These are phyloP conservation scores for Drosophila putrida DNA, from an alignment of 2,888 invertebrate genomes.

Conservation along the genomic window DNA sequence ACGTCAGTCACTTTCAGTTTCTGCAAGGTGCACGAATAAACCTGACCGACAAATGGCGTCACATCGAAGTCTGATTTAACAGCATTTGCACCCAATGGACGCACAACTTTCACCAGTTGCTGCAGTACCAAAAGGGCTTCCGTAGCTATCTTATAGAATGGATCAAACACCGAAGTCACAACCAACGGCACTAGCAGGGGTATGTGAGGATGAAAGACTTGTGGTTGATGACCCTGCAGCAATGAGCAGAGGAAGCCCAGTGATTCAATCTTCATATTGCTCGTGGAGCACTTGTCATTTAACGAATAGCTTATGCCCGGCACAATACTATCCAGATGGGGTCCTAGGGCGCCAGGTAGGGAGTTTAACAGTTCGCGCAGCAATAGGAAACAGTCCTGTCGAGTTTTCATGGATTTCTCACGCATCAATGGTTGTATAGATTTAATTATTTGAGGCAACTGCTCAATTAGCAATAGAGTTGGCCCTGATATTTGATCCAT, in stretches of 20 bases:
- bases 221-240: constrained; percentile 84
- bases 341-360: constrained; percentile 94
- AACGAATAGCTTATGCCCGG: constrained; percentile 96
- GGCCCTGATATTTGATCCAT: constrained; percentile 92
- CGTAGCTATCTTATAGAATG: constrained; percentile 99
- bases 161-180: constrained; percentile 95
- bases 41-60: constrained; percentile 91
- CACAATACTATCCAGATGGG: constrained; percentile 93
- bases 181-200: constrained; percentile 93
- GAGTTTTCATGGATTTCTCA: constrained; percentile 93
- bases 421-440: constrained; percentile 95
- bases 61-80: constrained; percentile 89
- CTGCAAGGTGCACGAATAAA: constrained; percentile 94
- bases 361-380: constrained; percentile 96
- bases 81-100: constrained; percentile 87
- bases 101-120: constrained; percentile 96
- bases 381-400: constrained; percentile 96
- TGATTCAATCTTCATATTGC: constrained; percentile 99
- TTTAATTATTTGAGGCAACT: constrained; percentile 92
- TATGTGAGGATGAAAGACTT: constrained; percentile 93
- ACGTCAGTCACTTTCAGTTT: constrained; percentile 97
- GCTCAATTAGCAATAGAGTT: constrained; percentile 87
- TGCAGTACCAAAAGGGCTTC: constrained; percentile 97
- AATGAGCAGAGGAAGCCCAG: constrained; percentile 91
- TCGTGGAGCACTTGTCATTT: constrained; percentile 96